phyloP scores from a whole-genome alignment of 2,797 vertebrate genomes.

The Scomberomorus guttatus region DNA sequence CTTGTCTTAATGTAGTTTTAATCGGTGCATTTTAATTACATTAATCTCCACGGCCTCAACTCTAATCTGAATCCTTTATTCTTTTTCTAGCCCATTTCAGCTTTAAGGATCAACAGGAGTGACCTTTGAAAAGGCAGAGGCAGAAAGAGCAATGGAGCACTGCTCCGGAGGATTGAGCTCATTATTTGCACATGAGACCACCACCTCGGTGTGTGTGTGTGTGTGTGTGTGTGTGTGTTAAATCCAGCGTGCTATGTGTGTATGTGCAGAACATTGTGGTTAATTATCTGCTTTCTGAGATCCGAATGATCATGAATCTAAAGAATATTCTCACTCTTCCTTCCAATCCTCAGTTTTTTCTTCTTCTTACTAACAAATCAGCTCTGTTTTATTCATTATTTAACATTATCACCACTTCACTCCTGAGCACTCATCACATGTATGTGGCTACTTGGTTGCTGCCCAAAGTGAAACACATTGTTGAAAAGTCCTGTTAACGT shows the following conservation, averaged over 20 bases:
- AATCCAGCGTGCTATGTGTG: neutral
- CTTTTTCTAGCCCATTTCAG: slow-evolving; percentile 9
- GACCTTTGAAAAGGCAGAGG: slow-evolving; percentile 22
- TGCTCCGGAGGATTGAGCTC: slow-evolving; percentile 10
- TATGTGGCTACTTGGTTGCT: too few relatives aligned
- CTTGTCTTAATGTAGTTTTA: slow-evolving; percentile 53
- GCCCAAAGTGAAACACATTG: too few relatives aligned
- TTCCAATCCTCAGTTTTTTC: neutral
- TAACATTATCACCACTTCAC: neutral
- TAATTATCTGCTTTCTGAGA: slow-evolving; percentile 18
- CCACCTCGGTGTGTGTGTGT: neutral
- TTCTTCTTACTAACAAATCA: neutral
- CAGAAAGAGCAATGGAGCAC: slow-evolving; percentile 7
- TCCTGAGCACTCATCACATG: neutral
- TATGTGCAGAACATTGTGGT: neutral
- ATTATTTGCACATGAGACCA: slow-evolving; percentile 9
- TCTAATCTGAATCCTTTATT: slow-evolving; percentile 31
- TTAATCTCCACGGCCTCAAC: slow-evolving; percentile 32
- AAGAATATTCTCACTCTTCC: neutral
- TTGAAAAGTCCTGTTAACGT: neutral
- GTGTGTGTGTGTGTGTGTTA: neutral
- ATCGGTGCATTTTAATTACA: slow-evolving; percentile 39
- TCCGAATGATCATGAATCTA: slow-evolving; percentile 38
- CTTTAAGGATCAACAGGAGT: slow-evolving; percentile 22
- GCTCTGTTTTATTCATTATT: slow-evolving; percentile 11